Conservation (phyloP, 2,113 vertebrate species). For the Phylloscopus whistleri region DNA sequence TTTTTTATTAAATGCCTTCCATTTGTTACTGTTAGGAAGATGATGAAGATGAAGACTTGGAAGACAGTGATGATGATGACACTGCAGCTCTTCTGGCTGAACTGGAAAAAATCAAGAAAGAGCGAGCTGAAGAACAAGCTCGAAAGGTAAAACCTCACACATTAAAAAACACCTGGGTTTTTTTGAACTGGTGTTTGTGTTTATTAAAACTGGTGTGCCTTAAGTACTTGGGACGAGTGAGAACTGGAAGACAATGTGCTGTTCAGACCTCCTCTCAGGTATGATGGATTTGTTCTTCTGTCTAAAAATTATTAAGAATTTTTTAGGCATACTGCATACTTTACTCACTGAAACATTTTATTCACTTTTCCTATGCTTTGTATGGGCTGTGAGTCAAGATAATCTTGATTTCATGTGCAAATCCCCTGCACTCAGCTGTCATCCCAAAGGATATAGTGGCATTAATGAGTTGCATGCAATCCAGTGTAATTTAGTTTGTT, state of each 20-base stretch:
- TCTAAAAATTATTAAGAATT: not conserved
- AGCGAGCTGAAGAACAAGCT: slow-evolving; percentile 94
- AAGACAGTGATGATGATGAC: slow-evolving; percentile 93
- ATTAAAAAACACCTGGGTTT: not conserved
- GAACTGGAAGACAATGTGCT: not conserved
- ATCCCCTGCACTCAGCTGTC: not conserved
- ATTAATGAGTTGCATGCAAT: not conserved
- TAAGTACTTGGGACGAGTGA: not conserved
- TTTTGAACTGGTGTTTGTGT: not conserved
- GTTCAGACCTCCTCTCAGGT: not conserved
- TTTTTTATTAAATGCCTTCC: not conserved
- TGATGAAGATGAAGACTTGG: slow-evolving; percentile 86
- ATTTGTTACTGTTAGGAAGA: slow-evolving; percentile 66
- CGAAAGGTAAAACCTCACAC: slow-evolving; percentile 80
- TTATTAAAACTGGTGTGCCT: not conserved
- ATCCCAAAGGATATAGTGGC: not conserved
- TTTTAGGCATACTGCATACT: not conserved
- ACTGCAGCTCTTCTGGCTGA: slow-evolving; percentile 95
- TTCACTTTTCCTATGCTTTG: not conserved
- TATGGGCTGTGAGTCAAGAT: not conserved
- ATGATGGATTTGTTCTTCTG: not conserved
- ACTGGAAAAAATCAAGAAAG: slow-evolving; percentile 97
- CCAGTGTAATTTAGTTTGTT: not conserved
- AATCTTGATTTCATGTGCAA: not conserved
- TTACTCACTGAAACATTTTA: not conserved